These are phyloP conservation scores for Limnephilus marmoratus DNA, from an alignment of 2,888 invertebrate species.

Conservation along the genomic window DNA sequence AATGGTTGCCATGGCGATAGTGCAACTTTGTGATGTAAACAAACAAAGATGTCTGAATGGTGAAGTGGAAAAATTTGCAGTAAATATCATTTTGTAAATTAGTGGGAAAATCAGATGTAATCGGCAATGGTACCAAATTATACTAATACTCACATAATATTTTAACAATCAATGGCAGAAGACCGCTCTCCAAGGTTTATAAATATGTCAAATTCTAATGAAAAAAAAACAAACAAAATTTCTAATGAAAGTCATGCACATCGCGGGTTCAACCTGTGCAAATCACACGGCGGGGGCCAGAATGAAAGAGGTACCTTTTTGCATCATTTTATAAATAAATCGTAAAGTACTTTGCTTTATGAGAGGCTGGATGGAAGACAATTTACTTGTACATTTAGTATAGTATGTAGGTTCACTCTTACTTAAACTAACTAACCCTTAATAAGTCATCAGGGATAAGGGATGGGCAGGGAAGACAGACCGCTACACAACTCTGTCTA, in stretches of 20 bases:
- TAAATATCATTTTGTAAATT: background rate
- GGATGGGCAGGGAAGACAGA: too few species aligned
- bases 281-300: constrained; percentile 62
- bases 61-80: background rate
- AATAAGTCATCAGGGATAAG: too few species aligned
- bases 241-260: background rate
- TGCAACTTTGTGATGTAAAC: background rate
- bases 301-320: constrained; percentile 58
- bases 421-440: too few species aligned
- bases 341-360: background rate
- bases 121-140: constrained; percentile 34
- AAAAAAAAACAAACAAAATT: background rate
- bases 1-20: background rate
- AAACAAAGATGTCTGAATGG: background rate
- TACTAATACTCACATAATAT: background rate
- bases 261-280: constrained; percentile 56
- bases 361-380: background rate
- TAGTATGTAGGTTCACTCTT: background rate
- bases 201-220: constrained; percentile 25
- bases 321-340: background rate
- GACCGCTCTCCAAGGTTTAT: background rate
- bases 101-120: background rate
- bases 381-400: background rate
- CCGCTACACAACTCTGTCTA: too few species aligned
- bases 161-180: background rate